phyloP scores from a whole-genome alignment of 1,140 invertebrate genomes.

The Cotesia typhae region DNA sequence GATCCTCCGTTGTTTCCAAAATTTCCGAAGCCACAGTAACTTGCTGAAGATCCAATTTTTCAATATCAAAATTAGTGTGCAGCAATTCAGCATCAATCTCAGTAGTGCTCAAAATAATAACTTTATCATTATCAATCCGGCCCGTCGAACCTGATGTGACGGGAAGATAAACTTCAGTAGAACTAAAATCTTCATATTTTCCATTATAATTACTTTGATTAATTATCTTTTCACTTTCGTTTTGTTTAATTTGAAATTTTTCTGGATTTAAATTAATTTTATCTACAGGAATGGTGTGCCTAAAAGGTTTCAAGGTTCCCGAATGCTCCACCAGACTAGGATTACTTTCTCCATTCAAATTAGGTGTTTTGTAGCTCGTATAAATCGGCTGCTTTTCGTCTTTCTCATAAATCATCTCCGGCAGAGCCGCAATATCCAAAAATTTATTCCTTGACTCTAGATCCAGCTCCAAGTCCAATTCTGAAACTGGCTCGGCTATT shows the following conservation, averaged over 20 bases:
- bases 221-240: no score
- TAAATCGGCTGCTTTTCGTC: slow-evolving; percentile 65
- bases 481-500: slow-evolving; percentile 56
- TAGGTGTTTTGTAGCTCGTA: slow-evolving; percentile 73
- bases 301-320: slow-evolving; percentile 58
- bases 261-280: slow-evolving; percentile 66
- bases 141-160: background rate
- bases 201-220: background rate
- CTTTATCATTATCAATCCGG: slow-evolving; percentile 41
- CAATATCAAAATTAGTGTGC: slow-evolving; percentile 41
- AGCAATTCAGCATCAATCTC: slow-evolving; percentile 48
- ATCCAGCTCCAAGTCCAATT: slow-evolving; percentile 54
- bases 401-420: slow-evolving; percentile 28
- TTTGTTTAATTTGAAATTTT: slow-evolving; percentile 5
- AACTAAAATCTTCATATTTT: background rate
- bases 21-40: background rate
- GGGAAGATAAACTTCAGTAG: no score
- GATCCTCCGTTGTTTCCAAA: background rate
- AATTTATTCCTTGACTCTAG: slow-evolving; percentile 54
- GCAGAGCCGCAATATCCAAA: slow-evolving; percentile 42
- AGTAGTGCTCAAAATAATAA: slow-evolving; percentile 40
- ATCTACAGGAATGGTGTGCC: slow-evolving; percentile 74
- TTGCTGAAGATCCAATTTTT: background rate
- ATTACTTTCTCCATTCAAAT: slow-evolving; percentile 59
- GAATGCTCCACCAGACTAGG: slow-evolving; percentile 55